Conservation (phyloP, 2,888 invertebrate species). For the Dastarcus helophoroides region DNA sequence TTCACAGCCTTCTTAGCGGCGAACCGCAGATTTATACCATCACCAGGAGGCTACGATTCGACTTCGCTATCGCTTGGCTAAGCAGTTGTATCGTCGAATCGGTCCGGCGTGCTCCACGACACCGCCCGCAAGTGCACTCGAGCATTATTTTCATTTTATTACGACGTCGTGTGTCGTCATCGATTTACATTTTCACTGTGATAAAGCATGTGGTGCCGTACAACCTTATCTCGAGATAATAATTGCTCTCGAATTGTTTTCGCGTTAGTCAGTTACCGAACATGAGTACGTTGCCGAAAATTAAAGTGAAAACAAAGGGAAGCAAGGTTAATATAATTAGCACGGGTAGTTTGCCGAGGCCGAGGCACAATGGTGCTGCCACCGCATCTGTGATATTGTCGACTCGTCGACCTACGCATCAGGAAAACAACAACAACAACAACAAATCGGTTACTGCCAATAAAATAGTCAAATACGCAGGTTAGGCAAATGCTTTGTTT, state of each 20-base stretch:
- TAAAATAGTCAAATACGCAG: constrained; percentile 21
- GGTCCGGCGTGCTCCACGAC: not conserved
- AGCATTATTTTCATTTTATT: no score
- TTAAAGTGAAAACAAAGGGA: constrained; percentile 30
- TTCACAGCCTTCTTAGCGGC: not conserved
- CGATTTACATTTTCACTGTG: no score
- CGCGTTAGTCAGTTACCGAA: constrained; percentile 7
- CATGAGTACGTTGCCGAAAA: constrained; percentile 32
- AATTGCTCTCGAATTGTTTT: not conserved
- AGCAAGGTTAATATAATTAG: constrained; percentile 21
- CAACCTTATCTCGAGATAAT: not conserved
- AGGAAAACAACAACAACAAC: constrained; percentile 10
- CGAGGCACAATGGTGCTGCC: no score
- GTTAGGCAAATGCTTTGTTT: constrained; percentile 16
- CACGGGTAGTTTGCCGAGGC: constrained; percentile 6
- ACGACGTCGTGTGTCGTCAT: no score
- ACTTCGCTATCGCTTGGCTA: not conserved
- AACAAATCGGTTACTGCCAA: constrained; percentile 2
- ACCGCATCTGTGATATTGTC: constrained; percentile 5
- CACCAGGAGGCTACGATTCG: not conserved
- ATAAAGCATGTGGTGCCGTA: no score
- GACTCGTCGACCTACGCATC: constrained; percentile 5
- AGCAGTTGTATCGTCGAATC: not conserved
- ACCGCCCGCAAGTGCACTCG: no score
- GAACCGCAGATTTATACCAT: not conserved